Percentiles rank a stretch among this genome's conserved stretches.
These are phyloP conservation scores for Melipona bicolor DNA, from an alignment of 2,888 invertebrate species.

Conservation along the genomic window DNA sequence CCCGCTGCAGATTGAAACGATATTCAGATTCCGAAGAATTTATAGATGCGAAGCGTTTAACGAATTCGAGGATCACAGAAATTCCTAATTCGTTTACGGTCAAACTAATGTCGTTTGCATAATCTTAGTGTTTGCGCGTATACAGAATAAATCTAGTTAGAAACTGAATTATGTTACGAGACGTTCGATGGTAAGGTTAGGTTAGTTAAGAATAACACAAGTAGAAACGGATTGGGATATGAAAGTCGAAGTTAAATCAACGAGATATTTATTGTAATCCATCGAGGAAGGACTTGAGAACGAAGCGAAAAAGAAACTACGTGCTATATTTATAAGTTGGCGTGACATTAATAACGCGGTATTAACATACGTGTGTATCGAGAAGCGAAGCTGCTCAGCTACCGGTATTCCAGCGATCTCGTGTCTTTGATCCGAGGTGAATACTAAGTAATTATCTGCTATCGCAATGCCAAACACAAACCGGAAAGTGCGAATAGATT, in stretches of 20 bases:
- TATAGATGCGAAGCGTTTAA: background rate
- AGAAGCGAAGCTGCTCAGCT: background rate
- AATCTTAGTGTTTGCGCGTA: background rate
- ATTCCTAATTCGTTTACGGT: slow-evolving; percentile 1
- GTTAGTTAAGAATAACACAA: background rate
- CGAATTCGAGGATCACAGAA: background rate
- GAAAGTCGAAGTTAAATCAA: background rate
- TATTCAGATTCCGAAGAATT: background rate
- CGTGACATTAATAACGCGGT: background rate
- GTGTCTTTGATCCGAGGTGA: background rate
- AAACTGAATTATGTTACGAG: background rate
- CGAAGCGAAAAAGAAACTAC: background rate
- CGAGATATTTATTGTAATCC: too few species aligned
- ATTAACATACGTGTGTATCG: background rate
- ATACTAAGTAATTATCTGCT: background rate
- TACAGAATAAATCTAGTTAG: background rate
- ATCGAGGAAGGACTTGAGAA: background rate
- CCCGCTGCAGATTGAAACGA: too few species aligned
- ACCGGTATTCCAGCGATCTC: background rate
- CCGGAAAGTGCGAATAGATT: background rate
- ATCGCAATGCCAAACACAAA: too few species aligned
- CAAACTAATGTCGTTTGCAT: background rate
- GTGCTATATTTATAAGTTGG: background rate
- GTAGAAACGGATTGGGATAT: background rate
- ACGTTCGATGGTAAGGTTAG: background rate